Conservation (phyloP, 1,140 invertebrate genomes). For the Olivierus martensii region DNA sequence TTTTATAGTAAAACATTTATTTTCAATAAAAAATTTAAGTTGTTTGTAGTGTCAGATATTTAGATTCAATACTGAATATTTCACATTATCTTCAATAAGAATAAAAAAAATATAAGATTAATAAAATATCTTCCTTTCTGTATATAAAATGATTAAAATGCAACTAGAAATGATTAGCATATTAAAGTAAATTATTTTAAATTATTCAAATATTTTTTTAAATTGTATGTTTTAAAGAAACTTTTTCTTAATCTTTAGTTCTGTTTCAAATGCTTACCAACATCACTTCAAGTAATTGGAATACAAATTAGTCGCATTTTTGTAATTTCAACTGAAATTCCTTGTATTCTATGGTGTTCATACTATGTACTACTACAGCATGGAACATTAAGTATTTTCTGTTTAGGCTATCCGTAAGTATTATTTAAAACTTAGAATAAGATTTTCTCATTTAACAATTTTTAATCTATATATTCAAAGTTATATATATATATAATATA, state of each 20-base stretch:
- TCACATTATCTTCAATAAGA: too few species aligned
- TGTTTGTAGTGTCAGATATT: too few species aligned
- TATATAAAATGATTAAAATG: too few species aligned
- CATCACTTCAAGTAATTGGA: slow-evolving; percentile 4
- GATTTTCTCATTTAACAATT: slow-evolving; percentile 1
- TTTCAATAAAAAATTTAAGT: too few species aligned
- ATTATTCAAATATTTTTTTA: not conserved
- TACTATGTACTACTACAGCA: slow-evolving; percentile 55
- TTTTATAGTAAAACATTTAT: too few species aligned
- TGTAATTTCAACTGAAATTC: slow-evolving; percentile 21
- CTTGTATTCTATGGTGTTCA: slow-evolving; percentile 43
- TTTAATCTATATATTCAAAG: slow-evolving; percentile 1
- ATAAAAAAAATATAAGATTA: too few species aligned
- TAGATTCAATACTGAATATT: too few species aligned
- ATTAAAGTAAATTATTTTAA: not conserved
- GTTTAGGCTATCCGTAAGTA: slow-evolving; percentile 81
- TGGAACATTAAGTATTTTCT: slow-evolving; percentile 56
- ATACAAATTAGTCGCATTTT: slow-evolving; percentile 26
- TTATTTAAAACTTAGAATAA: slow-evolving; percentile 7
- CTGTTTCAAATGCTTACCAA: slow-evolving; percentile 3
- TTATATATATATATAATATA: too few species aligned
- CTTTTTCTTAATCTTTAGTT: slow-evolving; percentile 3
- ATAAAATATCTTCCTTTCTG: too few species aligned
- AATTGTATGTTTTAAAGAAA: not conserved
- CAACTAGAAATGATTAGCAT: not conserved